Base-by-base conservation (phyloP, 2,888 invertebrate genomes). In the Erpobdella octoculata region DNA sequence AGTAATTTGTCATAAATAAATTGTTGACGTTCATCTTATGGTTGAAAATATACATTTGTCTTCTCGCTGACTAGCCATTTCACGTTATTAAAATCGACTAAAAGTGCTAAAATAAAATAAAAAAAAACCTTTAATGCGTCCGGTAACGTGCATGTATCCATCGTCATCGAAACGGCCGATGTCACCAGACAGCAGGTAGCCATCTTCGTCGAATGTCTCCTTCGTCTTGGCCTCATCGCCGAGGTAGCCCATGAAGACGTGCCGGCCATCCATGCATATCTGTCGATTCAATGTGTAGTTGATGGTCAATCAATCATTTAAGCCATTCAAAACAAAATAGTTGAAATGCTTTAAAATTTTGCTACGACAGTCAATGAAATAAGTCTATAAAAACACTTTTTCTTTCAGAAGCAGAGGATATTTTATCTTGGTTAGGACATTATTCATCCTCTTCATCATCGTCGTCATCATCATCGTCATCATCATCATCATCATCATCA, bases 231-330 rank as follows among this genome's bases (percentile, higher is more conserved):
- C 89, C 59, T 87, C 86, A 64, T 89, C 88, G 75, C 87, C 85
- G 61, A 93, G 85, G 79, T 95, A 95, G 0, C 94, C 94, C 92
- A 94, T 93, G 82, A 91, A 92, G 6, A 93, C 86, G 80, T 93
- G 90, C 36, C 94, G 88, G 15, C 94, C 94, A 61, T 87, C 86
- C 86, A 93, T 88, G 81, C 90, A 89, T 73, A 93, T 86, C 86
- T 82, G 46, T 0, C 3, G 12, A 35, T 28, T 31, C 9, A 9
- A 41, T 12, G 41, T 12, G 41, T 12, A 9, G 41, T 41, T 41
- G 9, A 18, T 41, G 28, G n/a, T 48, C n/a, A 9, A 21, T 2
- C 41, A 68, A 37, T 18, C 33, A 21, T 9, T 21, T 36, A 6
- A 66, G 21, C 37, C 21, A 5, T 15, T 66, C 28, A 33, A 35